A percentile compares a stretch with the other conserved stretches of the same genome.
Evolutionary conservation across 2,113 vertebrate species (phyloP).

Genomic region (Hydrochoerus hydrochaeris): DNA sequence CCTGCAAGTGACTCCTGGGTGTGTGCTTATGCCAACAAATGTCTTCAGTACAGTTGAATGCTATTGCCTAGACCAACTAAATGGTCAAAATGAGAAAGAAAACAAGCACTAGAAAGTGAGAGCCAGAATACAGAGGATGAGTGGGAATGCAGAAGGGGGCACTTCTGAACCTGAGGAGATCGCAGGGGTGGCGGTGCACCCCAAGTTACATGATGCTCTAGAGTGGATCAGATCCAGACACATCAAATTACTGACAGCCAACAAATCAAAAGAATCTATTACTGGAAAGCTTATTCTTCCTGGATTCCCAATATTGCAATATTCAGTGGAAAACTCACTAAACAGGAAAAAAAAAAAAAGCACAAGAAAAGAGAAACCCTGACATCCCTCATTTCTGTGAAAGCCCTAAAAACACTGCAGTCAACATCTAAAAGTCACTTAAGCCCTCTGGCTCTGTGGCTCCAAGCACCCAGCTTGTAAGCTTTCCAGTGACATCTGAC

Average conservation of each 20-base stretch:
- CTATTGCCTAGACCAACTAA: not conserved
- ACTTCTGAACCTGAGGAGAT: too few relatives aligned
- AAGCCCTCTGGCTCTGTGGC: slow-evolving; percentile 40
- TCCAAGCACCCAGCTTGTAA: not conserved
- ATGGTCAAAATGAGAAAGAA: not conserved
- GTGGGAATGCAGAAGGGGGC: not conserved
- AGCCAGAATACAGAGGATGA: not conserved
- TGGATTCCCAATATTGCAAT: not conserved
- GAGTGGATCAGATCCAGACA: not conserved
- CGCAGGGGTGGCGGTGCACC: fast-evolving
- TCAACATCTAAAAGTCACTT: slow-evolving; percentile 39
- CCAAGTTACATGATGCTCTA: not conserved
- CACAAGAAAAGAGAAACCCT: not conserved
- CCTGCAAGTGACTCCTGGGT: not conserved
- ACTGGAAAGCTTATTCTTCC: slow-evolving; percentile 10
- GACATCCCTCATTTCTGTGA: slow-evolving; percentile 68
- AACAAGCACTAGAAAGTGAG: not conserved
- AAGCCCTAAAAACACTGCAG: slow-evolving; percentile 48
- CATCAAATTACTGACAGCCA: slow-evolving; percentile 21
- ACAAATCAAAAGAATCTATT: slow-evolving; percentile 26
- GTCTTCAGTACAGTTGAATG: not conserved
- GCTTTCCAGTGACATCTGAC: not conserved
- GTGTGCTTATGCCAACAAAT: not conserved
- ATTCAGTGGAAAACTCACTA: slow-evolving; percentile 30
- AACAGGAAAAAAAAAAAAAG: slow-evolving; percentile 25